Evolutionary conservation across 2,113 vertebrate genomes (phyloP).

Genomic region (Toxostoma redivivum): DNA sequence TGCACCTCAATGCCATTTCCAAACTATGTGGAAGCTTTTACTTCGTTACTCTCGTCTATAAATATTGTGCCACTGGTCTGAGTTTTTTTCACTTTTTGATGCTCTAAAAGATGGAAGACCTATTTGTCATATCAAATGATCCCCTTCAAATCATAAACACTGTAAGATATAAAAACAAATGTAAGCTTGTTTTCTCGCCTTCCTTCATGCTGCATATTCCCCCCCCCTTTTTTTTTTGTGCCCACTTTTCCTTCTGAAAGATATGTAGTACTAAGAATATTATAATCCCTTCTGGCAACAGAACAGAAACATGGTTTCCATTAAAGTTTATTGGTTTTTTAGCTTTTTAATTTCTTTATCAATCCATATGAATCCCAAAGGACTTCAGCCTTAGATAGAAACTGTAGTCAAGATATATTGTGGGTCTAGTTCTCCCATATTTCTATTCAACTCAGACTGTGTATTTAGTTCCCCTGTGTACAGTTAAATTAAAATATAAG

Average conservation of each 20-base stretch:
- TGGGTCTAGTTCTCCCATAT: neutral
- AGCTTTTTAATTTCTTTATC: conserved; percentile 10
- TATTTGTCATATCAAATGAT: neutral
- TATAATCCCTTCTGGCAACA: conserved; percentile 38
- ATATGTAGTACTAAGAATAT: neutral
- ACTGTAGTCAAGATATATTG: neutral
- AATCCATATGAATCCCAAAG: neutral
- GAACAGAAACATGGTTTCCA: conserved; percentile 40
- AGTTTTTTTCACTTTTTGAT: neutral
- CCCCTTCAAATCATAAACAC: neutral
- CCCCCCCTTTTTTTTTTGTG: neutral
- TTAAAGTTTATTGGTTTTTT: conserved; percentile 53
- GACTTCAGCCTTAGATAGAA: neutral
- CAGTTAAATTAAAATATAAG: conserved; percentile 22
- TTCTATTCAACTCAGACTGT: neutral
- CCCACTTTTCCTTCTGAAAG: conserved; percentile 5
- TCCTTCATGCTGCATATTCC: neutral
- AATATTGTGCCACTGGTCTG: neutral
- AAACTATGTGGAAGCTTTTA: neutral
- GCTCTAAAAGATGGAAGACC: neutral
- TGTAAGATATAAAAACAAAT: neutral
- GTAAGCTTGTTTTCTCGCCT: neutral
- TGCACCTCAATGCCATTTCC: neutral
- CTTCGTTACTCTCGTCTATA: neutral
- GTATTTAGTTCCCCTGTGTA: neutral